These are phyloP conservation scores for Temnothorax unifasciatus DNA, from an alignment of 2,888 invertebrate genomes.

Conservation along the genomic window DNA sequence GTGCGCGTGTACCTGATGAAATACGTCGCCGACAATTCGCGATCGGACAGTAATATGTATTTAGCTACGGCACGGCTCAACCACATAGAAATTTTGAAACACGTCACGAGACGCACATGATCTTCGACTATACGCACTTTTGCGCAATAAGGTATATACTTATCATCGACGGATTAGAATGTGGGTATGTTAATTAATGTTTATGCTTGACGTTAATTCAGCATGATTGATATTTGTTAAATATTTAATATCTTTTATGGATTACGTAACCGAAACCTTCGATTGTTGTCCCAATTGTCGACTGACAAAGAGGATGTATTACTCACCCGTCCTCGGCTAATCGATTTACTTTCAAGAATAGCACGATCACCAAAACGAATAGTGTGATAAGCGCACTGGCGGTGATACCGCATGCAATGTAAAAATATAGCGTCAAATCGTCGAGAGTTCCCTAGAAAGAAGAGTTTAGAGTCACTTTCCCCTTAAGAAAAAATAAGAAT, in stretches of 20 bases:
- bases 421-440: conserved; percentile 80
- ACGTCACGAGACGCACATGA: background rate
- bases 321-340: conserved; percentile 80
- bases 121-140: conserved; percentile 13
- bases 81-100: conserved; percentile 44
- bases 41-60: conserved; percentile 40
- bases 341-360: conserved; percentile 80
- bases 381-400: conserved; percentile 76
- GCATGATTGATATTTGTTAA: conserved; percentile 8
- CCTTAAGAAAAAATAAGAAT: background rate
- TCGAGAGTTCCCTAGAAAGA: conserved; percentile 76
- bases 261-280: background rate
- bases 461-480: conserved; percentile 4
- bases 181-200: background rate
- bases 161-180: background rate
- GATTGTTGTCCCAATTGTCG: background rate
- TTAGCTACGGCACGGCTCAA: conserved; percentile 16
- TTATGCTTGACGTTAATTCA: background rate
- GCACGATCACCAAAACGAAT: conserved; percentile 77
- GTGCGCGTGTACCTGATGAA: conserved; percentile 1
- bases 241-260: conserved; percentile 13
- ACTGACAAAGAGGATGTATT: conserved; percentile 19
- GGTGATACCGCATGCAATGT: conserved; percentile 78
- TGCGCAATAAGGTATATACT: background rate
- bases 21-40: conserved; percentile 26